Percentiles rank a stretch among this genome's conserved stretches.
Conservation (phyloP, 2,797 vertebrate genomes). For the Phoebastria nigripes region DNA sequence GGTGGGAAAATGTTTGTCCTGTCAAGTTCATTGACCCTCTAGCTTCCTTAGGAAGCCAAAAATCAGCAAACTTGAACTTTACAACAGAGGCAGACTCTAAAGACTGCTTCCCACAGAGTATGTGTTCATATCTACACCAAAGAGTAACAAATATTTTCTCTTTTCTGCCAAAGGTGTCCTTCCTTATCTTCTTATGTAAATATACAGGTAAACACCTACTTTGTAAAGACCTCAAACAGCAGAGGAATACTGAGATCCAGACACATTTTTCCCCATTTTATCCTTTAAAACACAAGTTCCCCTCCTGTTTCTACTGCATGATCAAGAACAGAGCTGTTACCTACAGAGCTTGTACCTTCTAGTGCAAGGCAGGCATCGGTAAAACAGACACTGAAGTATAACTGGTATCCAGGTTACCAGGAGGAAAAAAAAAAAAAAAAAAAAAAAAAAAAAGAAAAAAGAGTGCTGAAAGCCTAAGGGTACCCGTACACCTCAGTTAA, state of each 20-base stretch:
- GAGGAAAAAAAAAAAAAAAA: not conserved
- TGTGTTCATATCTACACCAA: not conserved
- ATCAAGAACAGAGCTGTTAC: not conserved
- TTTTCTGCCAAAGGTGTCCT: not conserved
- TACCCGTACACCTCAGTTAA: not conserved
- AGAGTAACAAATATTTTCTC: not conserved
- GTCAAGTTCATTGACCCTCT: not conserved
- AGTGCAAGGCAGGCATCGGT: not conserved
- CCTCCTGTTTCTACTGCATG: not conserved
- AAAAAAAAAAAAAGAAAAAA: not conserved
- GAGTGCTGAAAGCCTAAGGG: not conserved
- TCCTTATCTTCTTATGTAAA: not conserved
- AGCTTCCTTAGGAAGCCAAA: not conserved
- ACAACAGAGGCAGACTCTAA: not conserved
- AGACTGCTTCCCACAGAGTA: not conserved
- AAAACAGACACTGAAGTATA: not conserved
- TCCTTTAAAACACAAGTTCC: not conserved
- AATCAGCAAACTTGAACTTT: not conserved
- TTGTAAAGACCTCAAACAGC: not conserved
- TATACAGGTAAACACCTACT: not conserved
- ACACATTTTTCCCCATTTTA: not conserved
- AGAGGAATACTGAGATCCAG: not conserved
- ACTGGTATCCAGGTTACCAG: not conserved
- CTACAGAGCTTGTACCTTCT: not conserved
- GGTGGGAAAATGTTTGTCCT: not conserved